Evolutionary conservation across 2,888 invertebrate species (phyloP), one percentile per base, ranked within the genome.

Genomic region (Cyclophora punctaria): DNA sequence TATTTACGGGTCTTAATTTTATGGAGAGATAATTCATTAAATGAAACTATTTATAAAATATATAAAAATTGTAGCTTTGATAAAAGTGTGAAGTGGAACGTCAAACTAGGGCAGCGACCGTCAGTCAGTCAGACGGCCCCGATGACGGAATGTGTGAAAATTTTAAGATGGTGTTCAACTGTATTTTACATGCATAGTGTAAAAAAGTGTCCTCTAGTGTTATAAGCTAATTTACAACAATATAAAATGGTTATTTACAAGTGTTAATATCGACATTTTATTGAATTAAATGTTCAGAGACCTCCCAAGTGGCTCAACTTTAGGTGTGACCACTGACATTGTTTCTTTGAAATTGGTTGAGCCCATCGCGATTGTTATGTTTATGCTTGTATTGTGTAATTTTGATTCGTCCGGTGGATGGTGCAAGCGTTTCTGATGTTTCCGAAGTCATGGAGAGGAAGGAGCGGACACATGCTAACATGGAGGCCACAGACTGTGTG

Each of bases 401-500:
- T 80, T 79, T 71, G 67, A 57, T 53, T 53, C 68, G 65, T 67
- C 73, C 59, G 67, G 75, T 78, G 73, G 70, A 79, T 80, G 82
- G 75, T 76, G 69, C 79, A 81, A 78, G 67, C 74, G 73, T 77
- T 86, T 88, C 88, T 89, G 81, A 89, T 89, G 89, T 81, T 82
- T 82, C 73, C 83, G 73, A 81, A 74, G 75, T 67, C 69, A 87
- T 88, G 87, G 82, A 84, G 75, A 78, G 83, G 78, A 80, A 80
- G 78, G 85, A 85, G 71, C 79, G 85, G 78, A 80, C 84, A 80
- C 82, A 87, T 76, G 80, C 81, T 79, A 91, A 91, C 83, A 90
- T 90, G 90, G 91, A 92, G 84, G 83, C 89, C 71, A 83, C 85
- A 66, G 91, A 91, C 78, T 88, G 87, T 72, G 89, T 91, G 83